A percentile compares a stretch with the other conserved stretches of the same genome.
Evolutionary conservation across 2,888 invertebrate species (phyloP).

Genomic region (Neoaliturus tenellus): DNA sequence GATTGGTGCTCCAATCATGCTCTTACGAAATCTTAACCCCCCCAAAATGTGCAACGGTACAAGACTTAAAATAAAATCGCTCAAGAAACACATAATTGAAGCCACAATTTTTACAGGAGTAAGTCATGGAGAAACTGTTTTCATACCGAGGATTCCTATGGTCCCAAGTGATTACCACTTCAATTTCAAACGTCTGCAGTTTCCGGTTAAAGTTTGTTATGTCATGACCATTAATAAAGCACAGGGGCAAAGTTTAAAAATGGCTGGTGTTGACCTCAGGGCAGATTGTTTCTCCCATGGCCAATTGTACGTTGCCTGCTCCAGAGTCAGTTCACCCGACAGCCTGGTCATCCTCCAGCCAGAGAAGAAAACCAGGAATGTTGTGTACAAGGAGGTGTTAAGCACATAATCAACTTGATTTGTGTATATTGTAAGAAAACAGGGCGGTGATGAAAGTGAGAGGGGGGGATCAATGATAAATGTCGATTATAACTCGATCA

Average conservation of each 20-base stretch:
- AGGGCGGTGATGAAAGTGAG: too few species aligned
- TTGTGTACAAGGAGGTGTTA: slow-evolving; percentile 54
- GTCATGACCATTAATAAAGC: slow-evolving; percentile 67
- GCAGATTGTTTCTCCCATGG: slow-evolving; percentile 60
- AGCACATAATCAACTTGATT: too few species aligned
- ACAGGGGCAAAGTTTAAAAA: slow-evolving; percentile 68
- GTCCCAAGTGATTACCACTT: slow-evolving; percentile 62
- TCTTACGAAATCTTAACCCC: slow-evolving; percentile 65
- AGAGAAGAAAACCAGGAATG: slow-evolving; percentile 44
- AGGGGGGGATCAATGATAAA: too few species aligned
- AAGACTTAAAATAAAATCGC: slow-evolving; percentile 61
- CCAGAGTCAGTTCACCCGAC: slow-evolving; percentile 56
- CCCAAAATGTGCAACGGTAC: slow-evolving; percentile 66
- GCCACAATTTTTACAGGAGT: slow-evolving; percentile 48
- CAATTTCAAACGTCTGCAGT: slow-evolving; percentile 65
- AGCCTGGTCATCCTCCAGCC: slow-evolving; percentile 52
- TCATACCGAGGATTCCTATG: slow-evolving; percentile 63
- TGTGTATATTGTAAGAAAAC: too few species aligned
- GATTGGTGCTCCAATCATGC: slow-evolving; percentile 64
- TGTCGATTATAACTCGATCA: too few species aligned
- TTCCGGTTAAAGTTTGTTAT: slow-evolving; percentile 68
- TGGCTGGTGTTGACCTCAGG: slow-evolving; percentile 61
- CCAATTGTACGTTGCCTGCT: slow-evolving; percentile 61
- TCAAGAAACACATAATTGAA: slow-evolving; percentile 60
- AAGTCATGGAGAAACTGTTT: background rate